Percentiles rank a stretch among this genome's conserved stretches.
These are phyloP conservation scores for Platysteira castanea DNA, from an alignment of 2,113 vertebrate genomes.

Conservation along the genomic window DNA sequence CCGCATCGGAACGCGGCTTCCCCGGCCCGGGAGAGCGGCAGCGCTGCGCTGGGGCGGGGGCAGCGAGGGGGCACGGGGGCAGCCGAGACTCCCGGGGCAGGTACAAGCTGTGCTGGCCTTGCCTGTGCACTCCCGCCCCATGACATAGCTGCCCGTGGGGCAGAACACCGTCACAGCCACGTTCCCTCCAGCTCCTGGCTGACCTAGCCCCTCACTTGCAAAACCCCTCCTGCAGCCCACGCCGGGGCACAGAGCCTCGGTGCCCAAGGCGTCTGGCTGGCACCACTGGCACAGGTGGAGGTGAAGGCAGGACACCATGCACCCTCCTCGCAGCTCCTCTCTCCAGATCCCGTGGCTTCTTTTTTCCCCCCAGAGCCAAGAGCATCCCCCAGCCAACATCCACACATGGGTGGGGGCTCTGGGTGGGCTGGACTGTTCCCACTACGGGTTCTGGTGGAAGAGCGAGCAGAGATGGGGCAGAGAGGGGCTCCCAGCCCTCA, in stretches of 20 bases:
- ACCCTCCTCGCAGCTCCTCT: not conserved
- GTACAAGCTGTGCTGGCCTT: not conserved
- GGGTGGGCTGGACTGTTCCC: not conserved
- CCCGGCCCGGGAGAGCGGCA: not conserved
- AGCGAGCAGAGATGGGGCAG: not conserved
- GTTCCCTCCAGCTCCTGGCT: not conserved
- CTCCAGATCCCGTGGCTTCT: too few species aligned
- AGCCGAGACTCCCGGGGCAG: not conserved
- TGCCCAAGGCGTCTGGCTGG: not conserved
- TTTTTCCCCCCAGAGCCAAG: not conserved
- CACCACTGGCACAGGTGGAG: not conserved
- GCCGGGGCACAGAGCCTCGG: not conserved
- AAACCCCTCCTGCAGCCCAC: not conserved
- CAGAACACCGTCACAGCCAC: not conserved
- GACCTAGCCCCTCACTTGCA: not conserved
- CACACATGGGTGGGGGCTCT: rapidly evolving
- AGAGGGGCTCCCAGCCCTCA: not conserved
- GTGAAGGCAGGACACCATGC: not conserved
- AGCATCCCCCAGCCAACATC: not conserved
- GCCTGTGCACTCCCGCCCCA: too few species aligned
- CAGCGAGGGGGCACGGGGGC: not conserved
- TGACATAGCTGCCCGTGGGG: not conserved
- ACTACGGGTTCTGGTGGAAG: not conserved
- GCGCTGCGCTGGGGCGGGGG: not conserved
- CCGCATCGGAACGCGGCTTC: not conserved